Base-by-base conservation (phyloP, 2,888 invertebrate species). In the Pyrrhosoma nymphula region DNA sequence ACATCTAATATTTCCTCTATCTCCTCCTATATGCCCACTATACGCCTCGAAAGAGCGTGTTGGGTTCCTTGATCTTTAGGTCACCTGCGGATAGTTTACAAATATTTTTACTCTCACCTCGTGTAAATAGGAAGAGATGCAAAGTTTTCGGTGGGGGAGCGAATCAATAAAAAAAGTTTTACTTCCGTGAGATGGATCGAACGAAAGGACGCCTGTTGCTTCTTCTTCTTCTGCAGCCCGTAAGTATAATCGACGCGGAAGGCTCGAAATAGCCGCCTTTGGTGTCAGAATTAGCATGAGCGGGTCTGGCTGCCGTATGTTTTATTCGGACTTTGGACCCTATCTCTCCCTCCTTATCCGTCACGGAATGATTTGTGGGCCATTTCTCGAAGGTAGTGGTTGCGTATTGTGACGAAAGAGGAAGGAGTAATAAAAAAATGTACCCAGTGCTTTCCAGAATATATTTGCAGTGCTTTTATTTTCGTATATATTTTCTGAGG, bases 281-380 rank as follows among this genome's bases (percentile, higher is more conserved):
- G 35, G 82, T 35, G 82, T 82, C 82, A 16, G 82, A 82, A 82
- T 82, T 82, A 82, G 82, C 82, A 82, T 82, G 82, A 35, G 82
- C 82, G 35, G 35, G 30, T 82, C 18, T 18, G 35, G 82, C 16
- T 82, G 82, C 82, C 14, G 35, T 82, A 82, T 82, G 82, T 35
- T 82, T 82, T 82, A 82, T 82, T 82, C 35, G 30, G 26, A n/a
- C 69, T 69, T 16, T 82, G 14, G 82, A 12, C 26, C 18, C 6
- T 30, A 26, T 82, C 35, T 35, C 35, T 82, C 30, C 82, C n/a
- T n/a, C 18, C 35, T 35, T 18, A 82, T 35, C 35, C 82, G 82
- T 82, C 82, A 82, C 82, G 82, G 35, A 82, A 16, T 82, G 82
- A 30, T 35, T 35, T 35, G 12, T 14, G 12, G 12, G 16, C 6